Conservation (phyloP, 2,797 vertebrate species). For the Limosa lapponica region DNA sequence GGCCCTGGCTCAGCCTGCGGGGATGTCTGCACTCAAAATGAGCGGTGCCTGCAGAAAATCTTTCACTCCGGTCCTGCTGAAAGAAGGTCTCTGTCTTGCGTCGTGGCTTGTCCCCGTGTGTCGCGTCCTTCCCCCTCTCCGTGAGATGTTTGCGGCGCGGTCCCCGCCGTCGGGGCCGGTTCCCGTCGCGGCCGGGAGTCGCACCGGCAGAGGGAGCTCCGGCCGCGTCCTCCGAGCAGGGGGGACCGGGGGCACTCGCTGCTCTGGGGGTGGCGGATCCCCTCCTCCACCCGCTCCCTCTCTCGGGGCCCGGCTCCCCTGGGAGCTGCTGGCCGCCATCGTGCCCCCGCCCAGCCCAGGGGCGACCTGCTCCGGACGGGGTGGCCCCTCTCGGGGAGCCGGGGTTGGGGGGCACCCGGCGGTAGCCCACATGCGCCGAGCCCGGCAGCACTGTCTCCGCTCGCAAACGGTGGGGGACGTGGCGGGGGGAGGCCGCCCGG, state of each 20-base stretch:
- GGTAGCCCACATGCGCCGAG: background rate
- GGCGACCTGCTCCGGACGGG: background rate
- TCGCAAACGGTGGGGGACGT: background rate
- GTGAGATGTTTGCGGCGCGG: background rate
- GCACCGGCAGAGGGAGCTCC: slow-evolving; percentile 58
- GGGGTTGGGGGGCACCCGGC: background rate
- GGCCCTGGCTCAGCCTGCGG: background rate
- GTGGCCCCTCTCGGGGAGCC: background rate
- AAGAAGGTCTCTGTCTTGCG: background rate
- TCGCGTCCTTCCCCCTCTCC: too few species aligned
- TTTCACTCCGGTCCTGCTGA: too few species aligned
- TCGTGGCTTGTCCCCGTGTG: background rate
- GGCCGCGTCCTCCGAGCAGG: background rate
- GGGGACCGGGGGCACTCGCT: background rate
- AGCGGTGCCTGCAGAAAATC: background rate
- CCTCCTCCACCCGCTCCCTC: background rate
- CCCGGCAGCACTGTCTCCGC: background rate
- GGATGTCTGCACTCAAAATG: rapidly evolving
- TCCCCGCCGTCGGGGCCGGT: background rate
- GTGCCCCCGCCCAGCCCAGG: background rate
- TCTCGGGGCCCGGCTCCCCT: background rate
- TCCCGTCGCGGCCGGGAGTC: background rate
- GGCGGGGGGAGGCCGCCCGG: too few species aligned
- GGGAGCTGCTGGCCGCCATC: background rate
- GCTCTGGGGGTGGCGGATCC: background rate